Percentiles rank a stretch among this genome's conserved stretches.
Evolutionary conservation across 2,888 invertebrate species (phyloP).

Genomic region (Harmothoe impar): DNA sequence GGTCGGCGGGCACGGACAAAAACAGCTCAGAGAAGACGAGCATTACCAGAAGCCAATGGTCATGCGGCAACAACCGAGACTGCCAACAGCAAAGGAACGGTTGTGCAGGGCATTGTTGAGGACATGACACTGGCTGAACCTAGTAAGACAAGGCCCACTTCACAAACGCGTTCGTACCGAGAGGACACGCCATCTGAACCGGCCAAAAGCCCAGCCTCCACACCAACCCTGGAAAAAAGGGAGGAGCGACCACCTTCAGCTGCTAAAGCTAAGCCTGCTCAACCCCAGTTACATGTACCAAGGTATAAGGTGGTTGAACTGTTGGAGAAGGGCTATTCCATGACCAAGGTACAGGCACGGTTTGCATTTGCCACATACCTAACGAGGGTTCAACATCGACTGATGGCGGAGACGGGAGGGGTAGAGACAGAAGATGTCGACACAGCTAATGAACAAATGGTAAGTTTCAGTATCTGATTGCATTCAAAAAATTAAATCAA

Average conservation of each 20-base stretch:
- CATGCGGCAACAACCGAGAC: neutral
- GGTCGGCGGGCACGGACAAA: neutral
- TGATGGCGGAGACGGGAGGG: constrained; percentile 77
- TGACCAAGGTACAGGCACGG: constrained; percentile 83
- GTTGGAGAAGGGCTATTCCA: constrained; percentile 75
- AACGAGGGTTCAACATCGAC: constrained; percentile 81
- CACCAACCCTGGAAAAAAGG: constrained; percentile 18
- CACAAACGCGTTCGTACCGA: neutral
- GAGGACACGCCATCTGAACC: constrained; percentile 40
- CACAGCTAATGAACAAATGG: constrained; percentile 83
- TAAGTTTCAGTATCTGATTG: constrained; percentile 65
- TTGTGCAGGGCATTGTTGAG: constrained; percentile 52
- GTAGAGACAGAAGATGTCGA: constrained; percentile 78
- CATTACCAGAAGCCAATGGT: neutral
- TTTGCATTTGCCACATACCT: constrained; percentile 83
- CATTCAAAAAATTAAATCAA: neutral
- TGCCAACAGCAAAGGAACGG: neutral
- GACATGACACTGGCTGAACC: constrained; percentile 44
- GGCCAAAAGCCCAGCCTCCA: neutral
- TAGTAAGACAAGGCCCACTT: neutral
- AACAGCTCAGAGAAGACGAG: constrained; percentile 14
- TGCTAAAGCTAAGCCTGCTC: neutral
- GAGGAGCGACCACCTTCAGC: constrained; percentile 30
- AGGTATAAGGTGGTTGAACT: constrained; percentile 78
- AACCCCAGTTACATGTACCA: constrained; percentile 32